Evolutionary conservation across 2,888 invertebrate species (phyloP).

Genomic region (Synergus itoensis): DNA sequence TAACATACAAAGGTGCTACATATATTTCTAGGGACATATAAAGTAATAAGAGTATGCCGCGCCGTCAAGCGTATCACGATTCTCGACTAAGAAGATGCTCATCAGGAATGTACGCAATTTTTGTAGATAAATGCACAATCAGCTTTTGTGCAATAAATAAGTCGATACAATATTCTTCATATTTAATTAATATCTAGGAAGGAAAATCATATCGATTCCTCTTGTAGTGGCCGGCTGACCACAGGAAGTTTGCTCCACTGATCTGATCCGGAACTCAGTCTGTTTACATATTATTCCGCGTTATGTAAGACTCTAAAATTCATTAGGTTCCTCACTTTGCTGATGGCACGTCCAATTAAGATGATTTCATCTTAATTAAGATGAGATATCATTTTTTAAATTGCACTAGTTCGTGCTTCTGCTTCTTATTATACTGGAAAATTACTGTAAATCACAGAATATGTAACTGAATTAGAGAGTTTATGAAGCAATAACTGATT

Average conservation of each 20-base stretch:
- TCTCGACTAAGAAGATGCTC: background rate
- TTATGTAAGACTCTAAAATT: conserved; percentile 4
- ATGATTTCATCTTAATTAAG: background rate
- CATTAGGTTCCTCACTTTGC: background rate
- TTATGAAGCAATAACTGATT: too few species aligned
- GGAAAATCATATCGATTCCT: conserved; percentile 5
- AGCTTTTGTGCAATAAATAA: conserved; percentile 28
- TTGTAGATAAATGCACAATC: background rate
- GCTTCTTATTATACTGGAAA: background rate
- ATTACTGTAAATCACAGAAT: background rate
- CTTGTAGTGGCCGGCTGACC: background rate
- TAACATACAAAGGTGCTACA: conserved; percentile 12
- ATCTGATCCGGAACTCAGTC: background rate
- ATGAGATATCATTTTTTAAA: background rate
- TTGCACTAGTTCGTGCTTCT: background rate
- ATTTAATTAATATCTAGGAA: conserved; percentile 21
- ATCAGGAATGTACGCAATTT: background rate
- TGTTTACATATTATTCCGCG: background rate
- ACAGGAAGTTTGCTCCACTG: conserved; percentile 36
- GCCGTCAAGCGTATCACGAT: background rate
- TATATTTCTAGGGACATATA: background rate
- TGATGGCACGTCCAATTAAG: background rate
- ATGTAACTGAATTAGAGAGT: background rate
- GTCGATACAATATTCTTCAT: background rate
- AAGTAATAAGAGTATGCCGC: too few species aligned